A percentile compares a stretch with the other conserved stretches of the same genome.
These are phyloP conservation scores for Drosophila paulistorum DNA, from an alignment of 1,140 invertebrate species.

Conservation along the genomic window DNA sequence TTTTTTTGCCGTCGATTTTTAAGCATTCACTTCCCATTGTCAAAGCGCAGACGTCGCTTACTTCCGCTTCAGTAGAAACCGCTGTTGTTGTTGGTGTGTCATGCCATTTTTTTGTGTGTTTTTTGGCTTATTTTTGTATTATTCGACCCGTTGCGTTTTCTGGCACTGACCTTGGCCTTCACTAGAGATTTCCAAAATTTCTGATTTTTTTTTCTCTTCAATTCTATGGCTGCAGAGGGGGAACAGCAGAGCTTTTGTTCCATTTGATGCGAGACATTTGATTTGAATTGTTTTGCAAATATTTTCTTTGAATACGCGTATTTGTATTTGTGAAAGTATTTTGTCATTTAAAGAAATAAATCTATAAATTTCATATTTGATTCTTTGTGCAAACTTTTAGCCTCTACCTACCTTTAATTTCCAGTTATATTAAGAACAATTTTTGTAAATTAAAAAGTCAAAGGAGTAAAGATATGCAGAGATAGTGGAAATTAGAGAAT, in stretches of 20 bases:
- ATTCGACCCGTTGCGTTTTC: slow-evolving; percentile 49
- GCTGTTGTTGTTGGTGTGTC: slow-evolving; percentile 25
- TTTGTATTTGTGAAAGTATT: too few relatives aligned
- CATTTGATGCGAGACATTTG: neutral
- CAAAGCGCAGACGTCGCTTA: slow-evolving; percentile 68
- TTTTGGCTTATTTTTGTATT: slow-evolving; percentile 35
- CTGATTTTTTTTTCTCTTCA: neutral
- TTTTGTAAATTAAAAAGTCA: too few relatives aligned
- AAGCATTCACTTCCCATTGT: slow-evolving; percentile 74
- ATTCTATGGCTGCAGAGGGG: neutral
- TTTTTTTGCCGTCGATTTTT: slow-evolving; percentile 48
- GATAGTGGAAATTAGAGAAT: too few relatives aligned
- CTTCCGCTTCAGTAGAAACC: slow-evolving; percentile 64
- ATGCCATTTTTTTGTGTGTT: slow-evolving; percentile 14
- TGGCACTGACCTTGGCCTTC: slow-evolving; percentile 52
- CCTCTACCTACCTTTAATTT: too few relatives aligned
- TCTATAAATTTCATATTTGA: too few relatives aligned
- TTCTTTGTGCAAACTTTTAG: too few relatives aligned
- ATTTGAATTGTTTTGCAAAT: neutral
- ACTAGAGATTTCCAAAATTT: neutral
- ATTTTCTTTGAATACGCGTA: too few relatives aligned
- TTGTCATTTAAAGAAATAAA: too few relatives aligned
- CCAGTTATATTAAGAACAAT: too few relatives aligned
- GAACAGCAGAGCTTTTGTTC: neutral
- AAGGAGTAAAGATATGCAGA: too few relatives aligned